Percentiles rank a stretch among this genome's conserved stretches.
Conservation (phyloP, 2,888 invertebrate species). For the Tuberolachnus salignus region DNA sequence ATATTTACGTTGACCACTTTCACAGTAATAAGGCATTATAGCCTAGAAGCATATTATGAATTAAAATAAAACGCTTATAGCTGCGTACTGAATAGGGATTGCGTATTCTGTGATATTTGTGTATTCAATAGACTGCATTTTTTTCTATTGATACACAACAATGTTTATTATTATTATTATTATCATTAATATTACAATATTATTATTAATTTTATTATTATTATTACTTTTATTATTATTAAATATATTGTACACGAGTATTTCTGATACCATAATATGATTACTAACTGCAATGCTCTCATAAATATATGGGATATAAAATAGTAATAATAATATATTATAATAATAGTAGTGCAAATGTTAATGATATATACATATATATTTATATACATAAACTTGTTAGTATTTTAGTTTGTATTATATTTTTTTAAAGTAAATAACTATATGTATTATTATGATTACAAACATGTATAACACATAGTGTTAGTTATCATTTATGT, state of each 20-base stretch:
- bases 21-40: slow-evolving; percentile 5
- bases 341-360: slow-evolving; percentile 29
- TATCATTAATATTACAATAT: slow-evolving; percentile 13
- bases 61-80: slow-evolving; percentile 41
- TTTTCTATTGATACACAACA: slow-evolving; percentile 53
- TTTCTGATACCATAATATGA: slow-evolving; percentile 28
- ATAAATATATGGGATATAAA: slow-evolving; percentile 19
- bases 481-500: slow-evolving; percentile 1
- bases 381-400: slow-evolving; percentile 25
- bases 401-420: slow-evolving; percentile 49
- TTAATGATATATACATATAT: slow-evolving; percentile 15
- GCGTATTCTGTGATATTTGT: slow-evolving; percentile 56
- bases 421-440: slow-evolving; percentile 35
- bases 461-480: slow-evolving; percentile 14
- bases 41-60: slow-evolving; percentile 5
- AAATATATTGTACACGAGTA: slow-evolving; percentile 22
- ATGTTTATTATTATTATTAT: slow-evolving; percentile 48
- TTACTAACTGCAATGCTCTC: neutral
- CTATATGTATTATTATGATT: slow-evolving; percentile 36
- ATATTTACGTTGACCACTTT: neutral
- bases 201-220: slow-evolving; percentile 30
- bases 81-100: slow-evolving; percentile 45
- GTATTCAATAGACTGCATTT: slow-evolving; percentile 56
- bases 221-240: slow-evolving; percentile 31
- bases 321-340: neutral